Evolutionary conservation across 2,797 vertebrate species (phyloP).

Genomic region (Anguilla anguilla): DNA sequence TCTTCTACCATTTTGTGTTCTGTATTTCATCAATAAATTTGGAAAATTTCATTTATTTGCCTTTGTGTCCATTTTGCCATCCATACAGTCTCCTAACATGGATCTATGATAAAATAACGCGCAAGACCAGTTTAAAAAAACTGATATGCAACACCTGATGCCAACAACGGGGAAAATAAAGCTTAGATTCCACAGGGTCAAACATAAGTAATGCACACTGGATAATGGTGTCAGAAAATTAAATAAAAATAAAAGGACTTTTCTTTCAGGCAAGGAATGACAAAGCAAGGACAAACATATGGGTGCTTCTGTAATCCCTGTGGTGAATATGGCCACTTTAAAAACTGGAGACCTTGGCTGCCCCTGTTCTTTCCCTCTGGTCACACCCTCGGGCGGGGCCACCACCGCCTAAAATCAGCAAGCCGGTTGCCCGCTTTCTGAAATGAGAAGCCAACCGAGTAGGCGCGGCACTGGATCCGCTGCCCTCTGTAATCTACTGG

Average conservation of each 20-base stretch:
- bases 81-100: too few relatives aligned
- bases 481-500: conserved; percentile 27
- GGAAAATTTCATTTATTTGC: too few relatives aligned
- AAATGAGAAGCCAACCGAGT: conserved; percentile 38
- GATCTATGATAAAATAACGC: too few relatives aligned
- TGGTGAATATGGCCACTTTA: conserved; percentile 1
- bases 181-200: too few relatives aligned
- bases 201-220: not conserved
- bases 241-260: not conserved
- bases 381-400: conserved; percentile 11
- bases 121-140: too few relatives aligned
- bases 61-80: too few relatives aligned
- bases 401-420: conserved; percentile 29
- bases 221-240: not conserved
- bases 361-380: not conserved
- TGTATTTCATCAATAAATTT: too few relatives aligned
- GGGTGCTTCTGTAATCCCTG: conserved; percentile 14
- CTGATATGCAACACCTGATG: too few relatives aligned
- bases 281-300: not conserved
- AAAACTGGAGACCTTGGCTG: conserved; percentile 12
- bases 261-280: not conserved
- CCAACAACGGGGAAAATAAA: too few relatives aligned
- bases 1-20: too few relatives aligned
- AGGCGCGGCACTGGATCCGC: conserved; percentile 23
- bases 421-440: not conserved